Evolutionary conservation across 2,113 vertebrate genomes (phyloP), one percentile per base, ranked within the genome.

Genomic region (Numida meleagris): DNA sequence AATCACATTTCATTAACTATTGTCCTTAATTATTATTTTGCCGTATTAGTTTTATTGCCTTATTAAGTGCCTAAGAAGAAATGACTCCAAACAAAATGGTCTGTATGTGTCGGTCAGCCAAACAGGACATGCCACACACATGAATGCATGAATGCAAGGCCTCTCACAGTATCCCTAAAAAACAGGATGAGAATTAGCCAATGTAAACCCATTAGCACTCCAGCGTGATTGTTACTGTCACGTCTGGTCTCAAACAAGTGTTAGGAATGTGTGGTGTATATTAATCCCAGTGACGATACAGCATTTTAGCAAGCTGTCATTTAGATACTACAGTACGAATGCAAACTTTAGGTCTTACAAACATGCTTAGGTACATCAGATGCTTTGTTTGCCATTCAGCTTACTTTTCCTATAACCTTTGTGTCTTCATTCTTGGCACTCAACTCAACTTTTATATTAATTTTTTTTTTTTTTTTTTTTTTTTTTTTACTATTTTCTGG

Each of bases 171-270:
- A 87, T 40, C n/a, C 40, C 62, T 72, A 7, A 89, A 95, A 84
- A 48, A 2, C 75, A 88, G 67, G n/a, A 84, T 70, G 40, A 80
- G 67, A 89, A 79, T 93, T 80, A 96, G 58, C 55, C 75, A 77
- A 12, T 21, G 51, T 95, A 96, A 93, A 85, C 59, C 59, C 68
- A 73, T 95, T 94, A 93, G 33, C 71, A 73, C 82, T 89, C 40
- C 50, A 93, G 89, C 93, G 57, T 89, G 89, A 76, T 87, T 85
- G 62, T 38, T 66, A 48, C 62, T 70, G 71, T 82, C 88, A 55
- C 4, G 6, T 85, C 89, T 82, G 40, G 33, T 82, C 62, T 93
- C 85, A 80, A 31, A 59, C 58, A 79, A 40, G 62, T 48, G 43
- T 31, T 38, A 12, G 15, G 36, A 82, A 76, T 82, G 43, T 73